Evolutionary conservation across 2,888 invertebrate species (phyloP).

Genomic region (Buathra laborator): DNA sequence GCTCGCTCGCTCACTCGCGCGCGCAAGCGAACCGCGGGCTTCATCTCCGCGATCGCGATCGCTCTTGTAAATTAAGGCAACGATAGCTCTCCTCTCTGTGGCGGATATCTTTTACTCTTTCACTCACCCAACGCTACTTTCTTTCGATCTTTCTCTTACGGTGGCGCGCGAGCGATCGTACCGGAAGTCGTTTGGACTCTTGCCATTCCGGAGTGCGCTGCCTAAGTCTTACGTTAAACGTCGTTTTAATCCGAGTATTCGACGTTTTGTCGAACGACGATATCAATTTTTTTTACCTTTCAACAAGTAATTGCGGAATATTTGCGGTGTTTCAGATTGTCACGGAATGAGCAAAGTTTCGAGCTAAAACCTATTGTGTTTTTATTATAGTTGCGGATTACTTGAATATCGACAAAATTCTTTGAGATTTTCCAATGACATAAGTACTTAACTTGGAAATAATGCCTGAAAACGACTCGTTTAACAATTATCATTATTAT

Average conservation of each 20-base stretch:
- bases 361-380: too few relatives aligned
- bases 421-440: too few relatives aligned
- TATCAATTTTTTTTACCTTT: not conserved
- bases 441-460: too few relatives aligned
- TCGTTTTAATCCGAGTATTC: not conserved
- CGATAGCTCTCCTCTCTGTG: constrained; percentile 60
- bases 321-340: not conserved
- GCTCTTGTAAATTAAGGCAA: constrained; percentile 78
- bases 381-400: too few relatives aligned
- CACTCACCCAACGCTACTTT: constrained; percentile 39
- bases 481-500: too few relatives aligned
- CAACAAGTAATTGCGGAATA: not conserved
- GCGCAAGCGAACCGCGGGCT: constrained; percentile 65
- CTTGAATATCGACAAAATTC: too few relatives aligned
- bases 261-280: not conserved
- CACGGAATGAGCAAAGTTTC: not conserved
- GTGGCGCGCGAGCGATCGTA: constrained; percentile 24
- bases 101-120: constrained; percentile 33
- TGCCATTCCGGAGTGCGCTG: not conserved
- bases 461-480: too few relatives aligned
- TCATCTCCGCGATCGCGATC: constrained; percentile 77
- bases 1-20: constrained; percentile 73
- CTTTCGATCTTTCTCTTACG: constrained; percentile 53
- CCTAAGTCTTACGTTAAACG: not conserved
- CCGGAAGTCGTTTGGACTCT: constrained; percentile 61